These are phyloP conservation scores for Acholoe squamosa DNA, from an alignment of 2,888 invertebrate species.

Conservation along the genomic window DNA sequence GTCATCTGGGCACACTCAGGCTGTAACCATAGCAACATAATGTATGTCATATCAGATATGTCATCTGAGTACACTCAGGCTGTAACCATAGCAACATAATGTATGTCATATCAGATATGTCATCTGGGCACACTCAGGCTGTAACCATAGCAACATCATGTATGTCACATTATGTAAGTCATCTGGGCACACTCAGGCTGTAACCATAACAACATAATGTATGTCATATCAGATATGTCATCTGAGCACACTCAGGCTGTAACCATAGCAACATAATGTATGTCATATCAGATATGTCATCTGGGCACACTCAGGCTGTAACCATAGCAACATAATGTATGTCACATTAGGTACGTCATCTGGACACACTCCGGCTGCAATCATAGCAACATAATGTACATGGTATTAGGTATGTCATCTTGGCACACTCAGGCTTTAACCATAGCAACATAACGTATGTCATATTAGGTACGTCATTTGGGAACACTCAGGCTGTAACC, in stretches of 20 bases:
- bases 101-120: too few species aligned
- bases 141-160: background rate
- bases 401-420: background rate
- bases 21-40: background rate
- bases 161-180: too few species aligned
- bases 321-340: background rate
- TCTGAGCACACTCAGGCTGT: conserved; percentile 41
- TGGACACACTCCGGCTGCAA: conserved; percentile 54
- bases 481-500: conserved; percentile 49
- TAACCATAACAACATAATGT: background rate
- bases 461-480: conserved; percentile 34
- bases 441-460: background rate
- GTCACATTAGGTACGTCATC: too few species aligned
- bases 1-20: conserved; percentile 45
- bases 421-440: conserved; percentile 36
- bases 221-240: conserved; percentile 32
- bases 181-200: too few species aligned
- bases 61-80: too few species aligned
- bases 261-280: background rate
- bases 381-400: background rate
- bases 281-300: background rate
- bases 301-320: conserved; percentile 45
- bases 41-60: too few species aligned
- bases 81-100: conserved; percentile 5
- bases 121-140: conserved; percentile 49